phyloP scores from a whole-genome alignment of 2,888 invertebrate species.

The Brassicogethes aeneus region DNA sequence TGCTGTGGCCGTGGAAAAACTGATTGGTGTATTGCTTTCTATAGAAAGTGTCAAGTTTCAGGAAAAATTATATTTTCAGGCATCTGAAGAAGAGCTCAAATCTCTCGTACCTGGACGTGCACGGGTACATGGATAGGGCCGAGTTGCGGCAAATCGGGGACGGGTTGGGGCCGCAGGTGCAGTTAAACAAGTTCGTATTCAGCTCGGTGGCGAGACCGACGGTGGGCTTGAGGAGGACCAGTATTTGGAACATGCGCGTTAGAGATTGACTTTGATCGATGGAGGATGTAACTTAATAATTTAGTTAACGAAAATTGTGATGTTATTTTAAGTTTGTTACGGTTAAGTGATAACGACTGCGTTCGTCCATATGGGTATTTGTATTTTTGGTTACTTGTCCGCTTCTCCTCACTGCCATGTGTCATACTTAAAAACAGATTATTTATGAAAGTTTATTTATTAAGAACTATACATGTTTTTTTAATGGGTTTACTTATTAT shows the following conservation, averaged over 20 bases:
- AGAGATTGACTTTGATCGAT: slow-evolving; percentile 55
- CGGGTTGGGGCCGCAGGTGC: slow-evolving; percentile 48
- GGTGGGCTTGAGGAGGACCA: slow-evolving; percentile 76
- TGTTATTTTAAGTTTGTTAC: neutral
- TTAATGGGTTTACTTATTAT: too few relatives aligned
- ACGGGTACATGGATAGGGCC: slow-evolving; percentile 61
- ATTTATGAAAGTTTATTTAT: too few relatives aligned
- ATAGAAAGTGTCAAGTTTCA: neutral
- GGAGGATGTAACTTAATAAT: too few relatives aligned
- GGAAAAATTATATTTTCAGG: slow-evolving; percentile 14
- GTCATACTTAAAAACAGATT: too few relatives aligned
- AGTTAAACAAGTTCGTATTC: slow-evolving; percentile 66
- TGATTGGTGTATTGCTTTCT: too few relatives aligned
- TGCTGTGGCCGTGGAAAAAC: too few relatives aligned
- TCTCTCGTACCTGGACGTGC: slow-evolving; percentile 70
- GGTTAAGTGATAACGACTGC: neutral
- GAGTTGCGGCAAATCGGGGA: slow-evolving; percentile 47
- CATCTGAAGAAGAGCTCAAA: slow-evolving; percentile 47
- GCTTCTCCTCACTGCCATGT: too few relatives aligned
- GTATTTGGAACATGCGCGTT: slow-evolving; percentile 82
- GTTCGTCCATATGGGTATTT: neutral
- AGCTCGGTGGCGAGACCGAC: slow-evolving; percentile 87
- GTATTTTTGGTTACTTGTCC: too few relatives aligned
- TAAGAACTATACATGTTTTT: too few relatives aligned
- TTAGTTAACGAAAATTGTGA: neutral